Percentiles rank a stretch among this genome's conserved stretches.
phyloP scores from a whole-genome alignment of 53 echinoderm and acorn worm genomes.

The Paelopatides confundens region DNA sequence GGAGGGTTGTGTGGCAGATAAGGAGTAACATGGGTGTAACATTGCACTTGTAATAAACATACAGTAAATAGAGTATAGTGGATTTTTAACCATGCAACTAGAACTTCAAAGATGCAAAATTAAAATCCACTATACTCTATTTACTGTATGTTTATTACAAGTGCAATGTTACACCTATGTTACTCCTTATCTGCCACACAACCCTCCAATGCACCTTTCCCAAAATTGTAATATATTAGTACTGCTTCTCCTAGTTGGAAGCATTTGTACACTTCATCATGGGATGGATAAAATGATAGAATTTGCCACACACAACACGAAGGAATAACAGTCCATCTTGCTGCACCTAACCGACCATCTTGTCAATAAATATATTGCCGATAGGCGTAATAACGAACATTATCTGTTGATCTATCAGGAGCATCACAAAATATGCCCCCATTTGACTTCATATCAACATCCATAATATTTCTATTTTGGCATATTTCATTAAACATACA shows the following conservation, averaged over 20 bases:
- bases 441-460: conserved; percentile 43
- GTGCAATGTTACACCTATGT: too few relatives aligned
- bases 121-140: too few relatives aligned
- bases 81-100: too few relatives aligned
- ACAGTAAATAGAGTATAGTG: too few relatives aligned
- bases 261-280: not conserved
- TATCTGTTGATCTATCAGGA: not conserved
- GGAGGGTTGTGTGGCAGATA: too few relatives aligned
- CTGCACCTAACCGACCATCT: conserved; percentile 29
- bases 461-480: conserved; percentile 44
- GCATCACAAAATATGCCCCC: conserved; percentile 42
- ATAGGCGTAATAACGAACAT: conserved; percentile 28
- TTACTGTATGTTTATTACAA: too few relatives aligned
- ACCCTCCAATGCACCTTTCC: too few relatives aligned
- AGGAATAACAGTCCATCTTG: conserved; percentile 38
- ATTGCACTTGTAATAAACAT: too few relatives aligned
- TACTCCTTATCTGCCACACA: too few relatives aligned
- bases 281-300: conserved; percentile 28
- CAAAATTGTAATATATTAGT: too few relatives aligned
- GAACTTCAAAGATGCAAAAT: too few relatives aligned
- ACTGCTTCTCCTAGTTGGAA: not conserved
- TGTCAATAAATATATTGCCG: conserved; percentile 53
- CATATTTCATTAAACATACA: conserved; percentile 15
- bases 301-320: conserved; percentile 55
- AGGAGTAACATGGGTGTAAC: too few relatives aligned